Percentiles rank a stretch among this genome's conserved stretches.
Conservation (phyloP, 2,113 vertebrate genomes). For the Saccopteryx bilineata region DNA sequence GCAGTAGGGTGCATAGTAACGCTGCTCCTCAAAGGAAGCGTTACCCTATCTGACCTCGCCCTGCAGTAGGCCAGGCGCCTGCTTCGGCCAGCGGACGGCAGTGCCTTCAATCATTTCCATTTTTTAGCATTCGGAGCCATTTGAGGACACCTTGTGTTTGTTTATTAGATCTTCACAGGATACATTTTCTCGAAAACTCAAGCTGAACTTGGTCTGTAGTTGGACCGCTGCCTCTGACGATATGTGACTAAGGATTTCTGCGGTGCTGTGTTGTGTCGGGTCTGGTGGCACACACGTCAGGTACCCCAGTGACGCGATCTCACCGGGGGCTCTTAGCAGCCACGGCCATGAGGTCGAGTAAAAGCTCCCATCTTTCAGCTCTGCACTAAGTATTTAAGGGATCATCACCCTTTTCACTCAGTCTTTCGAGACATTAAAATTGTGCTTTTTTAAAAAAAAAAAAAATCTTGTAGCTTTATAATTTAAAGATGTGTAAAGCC, state of each 20-base stretch:
- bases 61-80: conserved; percentile 75
- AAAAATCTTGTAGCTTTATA: conserved; percentile 24
- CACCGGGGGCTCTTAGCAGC: neutral
- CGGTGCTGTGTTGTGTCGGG: neutral
- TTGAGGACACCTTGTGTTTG: conserved; percentile 75
- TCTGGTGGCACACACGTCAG: neutral
- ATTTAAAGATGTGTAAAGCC: conserved; percentile 17
- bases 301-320: neutral
- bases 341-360: neutral
- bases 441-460: neutral
- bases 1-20: conserved; percentile 78
- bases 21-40: conserved; percentile 78
- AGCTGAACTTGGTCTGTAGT: conserved; percentile 13
- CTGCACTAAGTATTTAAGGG: neutral
- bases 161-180: conserved; percentile 56
- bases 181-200: conserved; percentile 35
- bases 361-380: neutral
- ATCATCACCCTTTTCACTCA: neutral
- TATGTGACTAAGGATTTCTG: neutral
- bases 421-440: conserved; percentile 12
- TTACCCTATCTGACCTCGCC: conserved; percentile 81
- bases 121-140: conserved; percentile 76
- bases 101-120: conserved; percentile 72
- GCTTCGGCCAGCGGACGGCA: conserved; percentile 58
- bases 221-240: neutral